Base-by-base conservation (phyloP, 2,113 vertebrate species). In the Myodes glareolus region DNA sequence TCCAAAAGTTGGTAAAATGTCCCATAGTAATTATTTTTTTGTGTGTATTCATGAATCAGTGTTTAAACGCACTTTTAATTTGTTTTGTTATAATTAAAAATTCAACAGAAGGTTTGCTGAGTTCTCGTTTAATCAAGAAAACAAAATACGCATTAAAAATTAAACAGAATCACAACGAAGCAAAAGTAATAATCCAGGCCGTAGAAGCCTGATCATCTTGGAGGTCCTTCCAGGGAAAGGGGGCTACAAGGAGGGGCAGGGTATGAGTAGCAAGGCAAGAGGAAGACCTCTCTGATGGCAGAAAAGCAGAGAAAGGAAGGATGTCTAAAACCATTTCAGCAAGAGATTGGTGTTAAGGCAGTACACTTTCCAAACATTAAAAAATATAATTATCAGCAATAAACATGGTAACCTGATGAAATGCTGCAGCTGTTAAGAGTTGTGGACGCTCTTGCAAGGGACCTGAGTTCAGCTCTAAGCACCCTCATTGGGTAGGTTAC, bases 1-100 rank as follows among this genome's bases (percentile, higher is more conserved):
- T 92, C 31, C 25, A 88, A n/a, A 91, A 52, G 75, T 81, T 23
- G 76, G 1, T 81, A 86, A 94, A 94, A 77, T 67, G 8, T 33
- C 33, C 63, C 21, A 72, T 13, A 61, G 42, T 65, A 73, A 25
- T 39, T 7, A 82, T n/a, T 90, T 75, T 75, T 94, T 68, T 75
- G 31, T 75, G 4, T 84, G 19, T 88, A 77, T 50, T 87, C 7
- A n/a, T 82, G 88, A 91, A 33, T 39, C 31, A 55, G 3, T 58
- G 9, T 75, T 94, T 93, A 84, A 96, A 70, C n/a, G 84, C 39
- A 81, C 2, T 73, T 97, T 80, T 52, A 39, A 84, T 94, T 85
- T 42, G 88, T 82, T 93, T 92, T 87, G 14, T 82, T 91, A 39
- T 11, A 70, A 92, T 84, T 88, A 87, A 81, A 94, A 91, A 95